Evolutionary conservation across 2,888 invertebrate genomes (phyloP), one percentile per base, ranked within the genome.

Genomic region (Lumbricus terrestris): DNA sequence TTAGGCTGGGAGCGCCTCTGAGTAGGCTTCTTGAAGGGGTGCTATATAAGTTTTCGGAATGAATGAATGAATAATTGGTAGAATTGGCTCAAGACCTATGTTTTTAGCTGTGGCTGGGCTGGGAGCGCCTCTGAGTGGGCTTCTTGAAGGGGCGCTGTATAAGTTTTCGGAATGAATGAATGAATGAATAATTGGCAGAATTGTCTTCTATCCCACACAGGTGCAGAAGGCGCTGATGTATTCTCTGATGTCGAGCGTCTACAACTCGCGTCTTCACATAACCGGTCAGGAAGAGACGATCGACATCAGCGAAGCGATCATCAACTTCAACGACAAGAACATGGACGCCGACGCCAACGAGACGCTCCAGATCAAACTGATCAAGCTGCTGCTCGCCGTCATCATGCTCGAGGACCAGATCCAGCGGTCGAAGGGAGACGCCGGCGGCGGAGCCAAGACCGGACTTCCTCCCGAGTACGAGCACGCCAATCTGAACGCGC

Each of bases 211-310:
- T n/a, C 33, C 29, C 69, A 34, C 35, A 1, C 82, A 91, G 91
- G 96, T 98, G 89, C 97, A 98, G 95, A 97, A 97, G 94, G 97
- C 97, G 38, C 96, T 97, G 88, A 95, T 98, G 89, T 97, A 97
- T 94, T 97, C 97, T 94, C 95, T 97, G 35, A 96, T 97, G 89
- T 97, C 97, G 6, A 97, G 97, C 34, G 97, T 97, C 4, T 95
- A 96, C 93, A 96, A 96, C 91, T 90, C 92, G 23, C 92, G 93
- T 40, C 89, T 90, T 83, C 93, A 92, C 82, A 90, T 91, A 15
- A 90, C 89, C 33, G 54, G 90, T 15, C 90, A 92, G 23, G 90
- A 89, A 33, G 96, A 96, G 13, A 96, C 97, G 92, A 97, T 97
- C 0, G 96, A 96, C 16, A 96, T 97, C 93, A 97, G 97, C 0